These are phyloP conservation scores for Odontocerum albicorne DNA, from an alignment of 2,888 invertebrate species.

Conservation along the genomic window DNA sequence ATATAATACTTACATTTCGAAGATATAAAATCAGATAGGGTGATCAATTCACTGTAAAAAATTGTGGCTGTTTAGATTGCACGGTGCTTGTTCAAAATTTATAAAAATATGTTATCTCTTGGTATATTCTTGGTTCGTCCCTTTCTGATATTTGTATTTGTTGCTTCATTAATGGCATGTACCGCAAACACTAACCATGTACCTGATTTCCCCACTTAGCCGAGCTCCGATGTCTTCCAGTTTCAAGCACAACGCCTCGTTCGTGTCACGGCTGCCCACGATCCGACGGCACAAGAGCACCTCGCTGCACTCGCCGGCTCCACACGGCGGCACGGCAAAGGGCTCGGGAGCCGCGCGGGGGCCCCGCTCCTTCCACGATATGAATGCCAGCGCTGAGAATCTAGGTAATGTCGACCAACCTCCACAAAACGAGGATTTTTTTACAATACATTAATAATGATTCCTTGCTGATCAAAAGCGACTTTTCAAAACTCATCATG, in stretches of 20 bases:
- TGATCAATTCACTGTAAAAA: no score
- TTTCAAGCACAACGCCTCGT: conserved; percentile 92
- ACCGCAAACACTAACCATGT: no score
- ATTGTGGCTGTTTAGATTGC: no score
- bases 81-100: no score
- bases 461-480: no score
- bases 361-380: conserved; percentile 66
- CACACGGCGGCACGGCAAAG: conserved; percentile 53
- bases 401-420: conserved; percentile 55
- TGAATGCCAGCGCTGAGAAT: conserved; percentile 75
- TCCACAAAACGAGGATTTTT: neutral
- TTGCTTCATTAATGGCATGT: no score
- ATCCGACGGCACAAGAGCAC: conserved; percentile 81
- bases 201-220: conserved; percentile 10
- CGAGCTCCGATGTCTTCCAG: conserved; percentile 68
- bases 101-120: no score
- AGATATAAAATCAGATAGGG: no score
- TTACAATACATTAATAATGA: neutral
- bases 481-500: no score
- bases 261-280: conserved; percentile 87
- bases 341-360: conserved; percentile 62
- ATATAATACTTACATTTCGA: no score
- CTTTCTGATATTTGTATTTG: no score
- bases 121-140: no score
- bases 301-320: conserved; percentile 74